These are phyloP conservation scores for Luperina nickerlii DNA, from an alignment of 2,888 invertebrate species.

Conservation along the genomic window DNA sequence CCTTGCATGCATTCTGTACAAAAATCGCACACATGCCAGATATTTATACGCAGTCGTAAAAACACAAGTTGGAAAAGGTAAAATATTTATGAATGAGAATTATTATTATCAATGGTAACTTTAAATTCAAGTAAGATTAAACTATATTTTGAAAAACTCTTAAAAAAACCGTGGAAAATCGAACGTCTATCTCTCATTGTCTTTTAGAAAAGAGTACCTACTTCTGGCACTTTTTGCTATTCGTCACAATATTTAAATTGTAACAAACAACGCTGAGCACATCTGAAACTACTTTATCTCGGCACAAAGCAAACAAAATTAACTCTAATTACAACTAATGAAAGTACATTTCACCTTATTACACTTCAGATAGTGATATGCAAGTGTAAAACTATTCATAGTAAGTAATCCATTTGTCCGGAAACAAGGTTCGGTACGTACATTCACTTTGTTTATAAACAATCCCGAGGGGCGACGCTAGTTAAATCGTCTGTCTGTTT, in stretches of 20 bases:
- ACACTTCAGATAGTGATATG: conserved; percentile 6
- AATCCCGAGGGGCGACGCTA: conserved; percentile 53
- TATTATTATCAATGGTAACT: too few species aligned
- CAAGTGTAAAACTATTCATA: conserved; percentile 56
- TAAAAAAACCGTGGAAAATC: neutral
- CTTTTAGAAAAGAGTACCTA: neutral
- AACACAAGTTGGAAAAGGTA: neutral
- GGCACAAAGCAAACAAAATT: conserved; percentile 9
- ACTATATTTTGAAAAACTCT: neutral
- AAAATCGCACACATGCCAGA: neutral
- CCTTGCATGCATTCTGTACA: neutral
- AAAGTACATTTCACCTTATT: conserved; percentile 33
- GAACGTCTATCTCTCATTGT: neutral
- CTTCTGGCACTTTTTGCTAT: neutral
- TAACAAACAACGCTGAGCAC: neutral
- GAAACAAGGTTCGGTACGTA: conserved; percentile 60
- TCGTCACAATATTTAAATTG: neutral
- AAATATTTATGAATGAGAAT: neutral
- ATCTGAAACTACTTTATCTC: conserved; percentile 1
- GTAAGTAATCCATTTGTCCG: conserved; percentile 56
- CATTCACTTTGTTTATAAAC: conserved; percentile 70
- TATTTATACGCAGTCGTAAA: neutral
- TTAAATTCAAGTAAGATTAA: neutral
- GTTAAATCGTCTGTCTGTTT: conserved; percentile 59
- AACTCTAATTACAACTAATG: neutral